Evolutionary conservation across 2,888 invertebrate species (phyloP), one percentile per base, ranked within the genome.

Genomic region (Arctia plantaginis): DNA sequence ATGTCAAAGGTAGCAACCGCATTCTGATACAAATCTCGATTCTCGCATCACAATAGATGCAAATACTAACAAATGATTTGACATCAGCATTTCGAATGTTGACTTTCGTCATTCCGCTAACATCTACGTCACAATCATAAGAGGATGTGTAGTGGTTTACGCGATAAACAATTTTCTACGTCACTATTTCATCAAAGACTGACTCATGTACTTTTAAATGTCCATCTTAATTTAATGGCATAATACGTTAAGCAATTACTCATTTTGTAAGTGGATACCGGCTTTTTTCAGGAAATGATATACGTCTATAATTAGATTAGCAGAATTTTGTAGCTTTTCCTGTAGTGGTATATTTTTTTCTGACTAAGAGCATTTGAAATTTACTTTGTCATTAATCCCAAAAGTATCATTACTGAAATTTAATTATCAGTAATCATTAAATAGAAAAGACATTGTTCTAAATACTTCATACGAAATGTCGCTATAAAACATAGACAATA

Each of bases 161-260:
- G 47, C 68, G 33, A 33, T 67, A 44, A 67, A 30, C 66, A 67
- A 44, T 41, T 41, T 18, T 20, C 41, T 44, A 67, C 66, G 66
- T 67, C 66, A 67, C 66, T 10, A 30, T n/a, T 44, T 67, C 12
- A 35, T 33, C 12, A n/a, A 39, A 41, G 15, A 20, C 10, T 67
- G 66, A 67, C 66, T 67, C 66, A 67, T 35, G 27, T 67, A 30
- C 44, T 67, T 30, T 67, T 44, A 66, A 66, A 66, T n/a, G 44
- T 66, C 18, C 6, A 13, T 41, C 66, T 41, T 0, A 41, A 66
- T 39, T 30, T 18, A 62, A 47, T 47, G 23, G 51, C 23, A 23
- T 23, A 1, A 27, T 59, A 27, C 13, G 59, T 27, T 27, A 55
- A 55, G 3, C 27, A 27, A 59, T 15, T 59, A 59, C 59, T 59